Base-by-base conservation (phyloP, 1,140 invertebrate genomes). In the Drosophila erecta region DNA sequence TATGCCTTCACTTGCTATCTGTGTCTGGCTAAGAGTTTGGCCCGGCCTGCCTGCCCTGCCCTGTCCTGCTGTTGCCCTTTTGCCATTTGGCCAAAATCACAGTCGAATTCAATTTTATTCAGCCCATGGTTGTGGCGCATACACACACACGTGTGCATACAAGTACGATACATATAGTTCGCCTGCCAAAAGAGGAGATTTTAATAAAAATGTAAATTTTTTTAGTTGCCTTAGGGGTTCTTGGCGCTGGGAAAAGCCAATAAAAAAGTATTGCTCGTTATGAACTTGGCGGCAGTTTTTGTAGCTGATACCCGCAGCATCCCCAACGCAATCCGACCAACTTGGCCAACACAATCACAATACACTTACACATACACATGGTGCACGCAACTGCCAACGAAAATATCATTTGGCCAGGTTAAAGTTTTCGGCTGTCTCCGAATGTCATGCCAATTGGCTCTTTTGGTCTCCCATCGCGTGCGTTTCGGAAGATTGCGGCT, bases 181-280 rank as follows among this genome's bases (percentile, higher is more conserved):
- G 62, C 47, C 49, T 76, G 61, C 53, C 74, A 69, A 60, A 56
- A 75, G 43, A 41, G 67, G 43, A 75, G 77, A 75, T 86, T 86
- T 86, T 86, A 87, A 86, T 86, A 87, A 86, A 86, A 86, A 86
- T 86, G 83, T 79, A 87, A 86, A 86, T 86, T 86, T 67, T 56
- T 60, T 71, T 66, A 75, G 65, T 79, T 56, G 83, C 84, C 84
- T 79, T 67, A 89, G 76, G 83, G 71, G 62, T 64, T 71, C 76
- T 59, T 72, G 79, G 61, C 84, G 64, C 66, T 79, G 74, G 78
- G 70, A 70, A 81, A 73, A 49, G 62, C 75, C 83, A 86, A 86
- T 87, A 86, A 86, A 87, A 87, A 87, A 65, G 76, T 86, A 87
- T 83, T 75, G 71, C 84, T 87, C 79, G 70, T 89, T 86, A 83